Conservation (phyloP, 1,140 invertebrate species). For the Probaryconus sp. region DNA sequence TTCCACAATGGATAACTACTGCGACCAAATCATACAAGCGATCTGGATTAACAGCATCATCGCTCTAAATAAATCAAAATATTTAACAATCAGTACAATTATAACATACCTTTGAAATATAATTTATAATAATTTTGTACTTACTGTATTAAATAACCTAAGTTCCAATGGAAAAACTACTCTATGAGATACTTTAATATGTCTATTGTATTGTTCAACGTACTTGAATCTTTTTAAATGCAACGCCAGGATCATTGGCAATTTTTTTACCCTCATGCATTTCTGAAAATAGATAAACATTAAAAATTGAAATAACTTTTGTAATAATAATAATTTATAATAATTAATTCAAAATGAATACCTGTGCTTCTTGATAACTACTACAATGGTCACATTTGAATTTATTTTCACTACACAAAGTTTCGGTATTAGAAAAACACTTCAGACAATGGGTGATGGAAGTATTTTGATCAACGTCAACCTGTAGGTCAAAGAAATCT, state of each 20-base stretch:
- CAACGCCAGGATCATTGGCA: slow-evolving; percentile 97
- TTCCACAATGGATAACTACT: slow-evolving; percentile 99
- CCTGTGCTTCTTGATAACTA: slow-evolving; percentile 98
- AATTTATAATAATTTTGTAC: no score
- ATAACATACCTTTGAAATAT: neutral
- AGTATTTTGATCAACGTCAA: slow-evolving; percentile 99
- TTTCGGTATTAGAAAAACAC: slow-evolving; percentile 99
- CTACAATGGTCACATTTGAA: slow-evolving; percentile 99
- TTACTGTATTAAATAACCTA: slow-evolving; percentile 97
- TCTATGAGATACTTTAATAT: slow-evolving; percentile 99
- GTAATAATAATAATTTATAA: neutral
- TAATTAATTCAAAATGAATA: slow-evolving; percentile 69
- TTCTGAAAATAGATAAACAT: slow-evolving; percentile 83
- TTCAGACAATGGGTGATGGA: slow-evolving; percentile 98
- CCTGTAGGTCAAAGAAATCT: slow-evolving; percentile 99
- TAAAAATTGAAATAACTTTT: slow-evolving; percentile 17
- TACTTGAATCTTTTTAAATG: slow-evolving; percentile 99
- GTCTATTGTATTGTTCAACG: slow-evolving; percentile 98
- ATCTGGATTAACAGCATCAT: slow-evolving; percentile 98
- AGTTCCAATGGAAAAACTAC: slow-evolving; percentile 99
- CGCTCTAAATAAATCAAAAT: slow-evolving; percentile 82
- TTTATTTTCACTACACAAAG: slow-evolving; percentile 99
- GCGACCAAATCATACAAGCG: slow-evolving; percentile 98
- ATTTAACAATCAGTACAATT: slow-evolving; percentile 16
- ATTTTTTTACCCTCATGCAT: slow-evolving; percentile 98